Base-by-base conservation (phyloP, 2,797 vertebrate genomes). In the Urophycis tenuis region DNA sequence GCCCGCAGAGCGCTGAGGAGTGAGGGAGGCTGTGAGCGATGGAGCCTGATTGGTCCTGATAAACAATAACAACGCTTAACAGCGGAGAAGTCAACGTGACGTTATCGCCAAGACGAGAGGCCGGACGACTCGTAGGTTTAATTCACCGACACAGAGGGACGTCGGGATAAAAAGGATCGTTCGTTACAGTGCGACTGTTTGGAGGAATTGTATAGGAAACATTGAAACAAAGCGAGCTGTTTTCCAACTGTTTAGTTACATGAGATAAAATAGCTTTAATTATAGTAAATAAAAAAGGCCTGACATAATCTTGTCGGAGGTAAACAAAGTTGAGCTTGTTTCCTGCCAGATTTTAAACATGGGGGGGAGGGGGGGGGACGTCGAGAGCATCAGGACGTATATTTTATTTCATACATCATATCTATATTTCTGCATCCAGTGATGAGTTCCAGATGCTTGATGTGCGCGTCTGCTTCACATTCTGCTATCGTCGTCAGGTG, bases 401-500 rank as follows among this genome's bases (percentile, higher is more conserved):
- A 11, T 39, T 22, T 73, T 19, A 11, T 64, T 31, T 72, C 49
- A 71, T 45, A 72, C 72, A 39, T 76, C 49, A 45, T 78, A 76
- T 85, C 78, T 84, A 80, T 80, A 77, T 80, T 82, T 81, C 72
- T 77, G 74, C 75, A 78, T 75, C 71, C 31, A 64, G 72, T 80
- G 79, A 72, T 34, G 69, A 67, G 78, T 86, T 79, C 85, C 60
- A 67, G 60, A 67, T 67, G 60, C n/a, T 67, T 81, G 88, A 85
- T 85, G 90, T 87, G 88, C 85, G 85, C 91, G 91, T 91, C 90
- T 92, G 91, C 88, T 91, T 91, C 85, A 81, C 88, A 90, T 93
- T 90, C 85, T 81, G 80, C 77, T 75, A 74, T 60, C 75, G 71
- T 75, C 33, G 36, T 83, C 77, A 69, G 75, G 33, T 74, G 85